Percentiles rank a stretch among this genome's conserved stretches.
Evolutionary conservation across 1,140 invertebrate genomes (phyloP).

Genomic region (Pogonognathellus flavescens): DNA sequence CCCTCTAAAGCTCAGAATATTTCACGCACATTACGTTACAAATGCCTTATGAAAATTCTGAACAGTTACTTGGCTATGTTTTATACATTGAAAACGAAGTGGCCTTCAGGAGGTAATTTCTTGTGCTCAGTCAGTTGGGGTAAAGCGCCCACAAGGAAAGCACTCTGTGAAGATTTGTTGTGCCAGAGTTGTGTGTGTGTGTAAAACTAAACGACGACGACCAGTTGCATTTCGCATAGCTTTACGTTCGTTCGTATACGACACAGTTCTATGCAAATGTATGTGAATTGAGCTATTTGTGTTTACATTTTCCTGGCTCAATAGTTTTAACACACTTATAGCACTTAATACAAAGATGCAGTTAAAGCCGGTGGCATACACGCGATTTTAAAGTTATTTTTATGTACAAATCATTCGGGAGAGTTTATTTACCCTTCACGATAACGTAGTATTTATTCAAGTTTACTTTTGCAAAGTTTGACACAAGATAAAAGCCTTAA

Average conservation of each 20-base stretch:
- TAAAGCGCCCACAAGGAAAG: constrained; percentile 46
- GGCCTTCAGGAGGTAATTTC: constrained; percentile 47
- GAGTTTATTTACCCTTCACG: too few relatives aligned
- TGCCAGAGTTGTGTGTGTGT: background rate
- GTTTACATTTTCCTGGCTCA: background rate
- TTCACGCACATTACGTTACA: too few relatives aligned
- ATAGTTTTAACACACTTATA: too few relatives aligned
- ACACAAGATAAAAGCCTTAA: too few relatives aligned
- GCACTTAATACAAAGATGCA: too few relatives aligned
- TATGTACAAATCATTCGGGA: too few relatives aligned
- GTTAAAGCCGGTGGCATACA: too few relatives aligned
- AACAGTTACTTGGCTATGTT: background rate
- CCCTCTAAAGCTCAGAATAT: background rate
- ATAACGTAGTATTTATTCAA: too few relatives aligned
- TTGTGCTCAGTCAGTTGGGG: constrained; percentile 50
- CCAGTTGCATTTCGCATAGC: constrained; percentile 40
- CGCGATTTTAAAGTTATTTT: too few relatives aligned
- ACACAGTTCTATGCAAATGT: background rate
- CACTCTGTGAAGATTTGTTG: background rate
- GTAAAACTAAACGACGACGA: background rate
- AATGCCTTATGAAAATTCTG: background rate
- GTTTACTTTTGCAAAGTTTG: too few relatives aligned
- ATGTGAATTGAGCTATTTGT: background rate
- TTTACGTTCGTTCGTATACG: background rate
- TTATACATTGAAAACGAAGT: constrained; percentile 6